Percentiles rank a stretch among this genome's conserved stretches.
Evolutionary conservation across 2,888 invertebrate species (phyloP).

Genomic region (Boloria selene): DNA sequence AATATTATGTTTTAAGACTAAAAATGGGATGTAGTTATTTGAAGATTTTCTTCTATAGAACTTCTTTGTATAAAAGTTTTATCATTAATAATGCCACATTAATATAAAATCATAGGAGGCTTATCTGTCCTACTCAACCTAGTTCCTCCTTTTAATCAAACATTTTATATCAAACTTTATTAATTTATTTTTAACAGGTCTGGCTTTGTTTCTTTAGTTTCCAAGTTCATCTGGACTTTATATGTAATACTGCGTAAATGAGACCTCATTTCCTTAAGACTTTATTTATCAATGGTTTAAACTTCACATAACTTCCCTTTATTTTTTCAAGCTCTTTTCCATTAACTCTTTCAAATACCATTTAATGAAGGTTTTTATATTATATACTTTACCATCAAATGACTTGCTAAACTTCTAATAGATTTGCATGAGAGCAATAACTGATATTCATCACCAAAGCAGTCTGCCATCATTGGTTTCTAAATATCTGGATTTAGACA

Average conservation of each 20-base stretch:
- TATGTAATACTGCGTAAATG: not conserved
- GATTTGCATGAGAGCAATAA: not conserved
- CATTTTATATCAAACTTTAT: too few relatives aligned
- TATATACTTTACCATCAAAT: not conserved
- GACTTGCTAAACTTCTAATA: constrained; percentile 6
- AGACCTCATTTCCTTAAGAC: not conserved
- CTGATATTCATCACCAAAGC: constrained; percentile 4
- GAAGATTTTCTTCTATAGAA: not conserved
- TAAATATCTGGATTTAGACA: constrained; percentile 1
- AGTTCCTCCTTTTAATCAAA: too few relatives aligned
- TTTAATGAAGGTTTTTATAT: not conserved
- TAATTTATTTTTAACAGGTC: too few relatives aligned
- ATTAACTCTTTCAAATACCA: not conserved
- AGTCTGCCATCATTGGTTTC: constrained; percentile 9
- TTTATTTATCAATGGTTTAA: constrained; percentile 14
- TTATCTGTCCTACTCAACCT: too few relatives aligned
- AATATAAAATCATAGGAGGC: too few relatives aligned
- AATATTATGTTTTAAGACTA: constrained; percentile 3
- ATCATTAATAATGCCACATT: not conserved
- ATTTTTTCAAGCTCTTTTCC: constrained; percentile 2
- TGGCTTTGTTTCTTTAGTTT: constrained; percentile 2
- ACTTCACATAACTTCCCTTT: constrained; percentile 11
- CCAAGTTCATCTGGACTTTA: constrained; percentile 1
- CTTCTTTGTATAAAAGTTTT: not conserved
- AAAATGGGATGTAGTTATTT: not conserved